These are phyloP conservation scores for Megalurothrips usitatus DNA, from an alignment of 2,888 invertebrate species.

Conservation along the genomic window DNA sequence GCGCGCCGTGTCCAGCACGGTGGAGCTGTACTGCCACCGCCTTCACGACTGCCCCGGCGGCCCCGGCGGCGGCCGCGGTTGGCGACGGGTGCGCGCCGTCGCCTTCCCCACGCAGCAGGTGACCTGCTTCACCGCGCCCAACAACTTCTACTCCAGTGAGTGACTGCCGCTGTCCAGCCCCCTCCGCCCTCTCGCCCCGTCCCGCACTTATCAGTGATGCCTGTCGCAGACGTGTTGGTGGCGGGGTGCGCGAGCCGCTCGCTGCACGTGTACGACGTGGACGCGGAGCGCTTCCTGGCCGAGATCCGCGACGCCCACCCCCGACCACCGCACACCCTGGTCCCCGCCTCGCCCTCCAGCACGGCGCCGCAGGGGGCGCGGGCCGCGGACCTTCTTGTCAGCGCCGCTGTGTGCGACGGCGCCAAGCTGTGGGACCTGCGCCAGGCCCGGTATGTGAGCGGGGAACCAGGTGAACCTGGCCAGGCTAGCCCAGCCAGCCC, in stretches of 20 bases:
- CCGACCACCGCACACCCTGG: conserved; percentile 28
- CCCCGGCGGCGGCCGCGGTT: neutral
- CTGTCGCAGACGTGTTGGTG: conserved; percentile 32
- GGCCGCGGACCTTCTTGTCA: conserved; percentile 35
- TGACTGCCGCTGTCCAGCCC: neutral
- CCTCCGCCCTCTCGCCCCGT: neutral
- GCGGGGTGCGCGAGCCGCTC: conserved; percentile 36
- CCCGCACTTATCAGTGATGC: neutral
- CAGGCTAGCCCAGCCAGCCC: neutral
- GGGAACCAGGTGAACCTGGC: neutral
- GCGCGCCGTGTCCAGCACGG: conserved; percentile 28
- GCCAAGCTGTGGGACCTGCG: conserved; percentile 37
- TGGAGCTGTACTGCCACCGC: conserved; percentile 34
- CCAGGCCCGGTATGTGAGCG: conserved; percentile 31
- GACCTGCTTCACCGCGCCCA: conserved; percentile 36
- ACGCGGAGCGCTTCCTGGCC: conserved; percentile 30
- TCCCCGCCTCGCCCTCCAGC: conserved; percentile 33
- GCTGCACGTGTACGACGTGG: conserved; percentile 36
- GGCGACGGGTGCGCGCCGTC: conserved; percentile 31
- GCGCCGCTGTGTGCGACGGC: conserved; percentile 35
- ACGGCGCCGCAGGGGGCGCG: conserved; percentile 31
- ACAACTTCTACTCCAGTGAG: conserved; percentile 36
- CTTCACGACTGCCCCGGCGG: conserved; percentile 26
- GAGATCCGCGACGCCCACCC: conserved; percentile 34
- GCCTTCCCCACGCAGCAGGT: conserved; percentile 34